Conservation (phyloP, 2,888 invertebrate species). For the Melitaea athalia region DNA sequence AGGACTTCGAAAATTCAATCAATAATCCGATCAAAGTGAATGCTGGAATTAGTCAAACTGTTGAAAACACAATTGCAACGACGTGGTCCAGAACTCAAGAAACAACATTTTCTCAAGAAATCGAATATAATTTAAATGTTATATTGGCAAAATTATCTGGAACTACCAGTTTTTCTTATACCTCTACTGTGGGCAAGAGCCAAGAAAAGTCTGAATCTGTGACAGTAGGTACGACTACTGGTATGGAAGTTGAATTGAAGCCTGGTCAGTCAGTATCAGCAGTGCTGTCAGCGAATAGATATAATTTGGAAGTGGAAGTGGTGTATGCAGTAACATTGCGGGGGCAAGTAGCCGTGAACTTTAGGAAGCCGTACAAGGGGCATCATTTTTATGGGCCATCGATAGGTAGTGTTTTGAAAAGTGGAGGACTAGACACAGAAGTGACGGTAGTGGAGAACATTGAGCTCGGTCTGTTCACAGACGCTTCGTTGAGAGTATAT, state of each 20-base stretch:
- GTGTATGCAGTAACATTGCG: conserved; percentile 53
- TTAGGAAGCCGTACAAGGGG: conserved; percentile 49
- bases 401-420: conserved; percentile 54
- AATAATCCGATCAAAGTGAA: conserved; percentile 65
- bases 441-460: conserved; percentile 51
- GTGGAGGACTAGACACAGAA: conserved; percentile 54
- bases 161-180: conserved; percentile 57
- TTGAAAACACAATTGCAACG: conserved; percentile 63
- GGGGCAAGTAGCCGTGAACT: conserved; percentile 66
- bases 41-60: conserved; percentile 62
- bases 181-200: conserved; percentile 58
- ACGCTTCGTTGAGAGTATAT: conserved; percentile 60
- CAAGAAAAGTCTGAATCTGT: conserved; percentile 61
- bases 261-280: conserved; percentile 64
- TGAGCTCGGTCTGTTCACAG: conserved; percentile 58
- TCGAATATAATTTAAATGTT: conserved; percentile 62
- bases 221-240: conserved; percentile 58
- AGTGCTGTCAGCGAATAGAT: conserved; percentile 58
- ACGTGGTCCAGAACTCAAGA: conserved; percentile 59
- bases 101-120: conserved; percentile 55
- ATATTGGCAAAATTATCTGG: conserved; percentile 57
- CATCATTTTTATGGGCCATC: conserved; percentile 67
- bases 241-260: conserved; percentile 60
- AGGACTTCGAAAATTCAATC: conserved; percentile 63
- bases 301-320: conserved; percentile 60